Conservation (phyloP, 2,888 invertebrate genomes). For the Drosophila imparisetae region DNA sequence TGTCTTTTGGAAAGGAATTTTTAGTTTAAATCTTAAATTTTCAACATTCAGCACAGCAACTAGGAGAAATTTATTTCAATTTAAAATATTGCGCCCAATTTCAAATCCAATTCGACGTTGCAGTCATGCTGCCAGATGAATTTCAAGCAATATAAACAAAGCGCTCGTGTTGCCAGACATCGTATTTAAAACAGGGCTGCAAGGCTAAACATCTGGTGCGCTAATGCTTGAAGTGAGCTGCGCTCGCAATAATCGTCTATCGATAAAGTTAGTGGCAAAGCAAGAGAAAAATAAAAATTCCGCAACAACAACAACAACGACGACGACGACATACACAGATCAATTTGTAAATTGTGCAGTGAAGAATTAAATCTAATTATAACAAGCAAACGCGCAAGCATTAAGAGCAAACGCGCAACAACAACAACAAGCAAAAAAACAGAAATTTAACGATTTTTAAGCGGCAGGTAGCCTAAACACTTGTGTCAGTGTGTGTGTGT, state of each 20-base stretch:
- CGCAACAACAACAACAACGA: conserved; percentile 57
- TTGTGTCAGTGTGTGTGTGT: conserved; percentile 31
- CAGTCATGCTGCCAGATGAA: conserved; percentile 26
- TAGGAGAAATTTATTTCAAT: neutral
- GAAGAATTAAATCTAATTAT: conserved; percentile 75
- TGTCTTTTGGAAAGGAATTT: neutral
- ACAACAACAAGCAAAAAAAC: neutral
- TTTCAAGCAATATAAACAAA: conserved; percentile 25
- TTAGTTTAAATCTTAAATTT: neutral
- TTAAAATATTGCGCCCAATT: conserved; percentile 14
- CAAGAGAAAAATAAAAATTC: conserved; percentile 64
- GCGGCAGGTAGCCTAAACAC: conserved; percentile 58
- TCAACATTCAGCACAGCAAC: neutral
- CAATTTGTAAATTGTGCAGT: conserved; percentile 60
- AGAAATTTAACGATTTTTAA: conserved; percentile 59
- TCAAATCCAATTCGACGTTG: neutral
- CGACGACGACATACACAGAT: conserved; percentile 25
- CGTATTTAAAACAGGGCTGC: conserved; percentile 25
- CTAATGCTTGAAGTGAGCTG: conserved; percentile 47
- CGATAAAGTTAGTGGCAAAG: conserved; percentile 51
- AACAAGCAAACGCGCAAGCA: conserved; percentile 58
- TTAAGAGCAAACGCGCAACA: conserved; percentile 34
- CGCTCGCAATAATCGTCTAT: conserved; percentile 41
- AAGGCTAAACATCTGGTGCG: conserved; percentile 38
- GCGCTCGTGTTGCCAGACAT: conserved; percentile 10